phyloP scores from a whole-genome alignment of 2,888 invertebrate genomes.

The Drosophila mayaguana region DNA sequence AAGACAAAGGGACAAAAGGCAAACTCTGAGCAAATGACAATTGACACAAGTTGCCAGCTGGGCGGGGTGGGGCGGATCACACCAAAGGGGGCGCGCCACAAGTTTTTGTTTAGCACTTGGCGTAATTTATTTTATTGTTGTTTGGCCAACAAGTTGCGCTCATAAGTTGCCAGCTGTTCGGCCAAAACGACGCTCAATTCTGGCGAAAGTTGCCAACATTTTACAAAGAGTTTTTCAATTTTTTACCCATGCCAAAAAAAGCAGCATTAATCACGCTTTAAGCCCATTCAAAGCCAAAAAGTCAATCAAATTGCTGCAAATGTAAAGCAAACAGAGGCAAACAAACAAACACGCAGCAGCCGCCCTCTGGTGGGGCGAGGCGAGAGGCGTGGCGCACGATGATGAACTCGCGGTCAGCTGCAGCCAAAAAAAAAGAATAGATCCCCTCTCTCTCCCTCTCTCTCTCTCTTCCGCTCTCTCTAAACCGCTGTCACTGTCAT shows the following conservation, averaged over 20 bases:
- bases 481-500: slow-evolving; percentile 19
- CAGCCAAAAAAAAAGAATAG: slow-evolving; percentile 5
- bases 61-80: not conserved
- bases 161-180: slow-evolving; percentile 73
- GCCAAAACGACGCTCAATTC: slow-evolving; percentile 73
- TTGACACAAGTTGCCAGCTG: slow-evolving; percentile 66
- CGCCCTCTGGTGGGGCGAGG: not conserved
- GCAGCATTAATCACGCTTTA: slow-evolving; percentile 46
- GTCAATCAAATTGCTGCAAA: slow-evolving; percentile 71
- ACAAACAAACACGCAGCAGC: not conserved
- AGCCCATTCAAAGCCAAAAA: slow-evolving; percentile 76
- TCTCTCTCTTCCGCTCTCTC: slow-evolving; percentile 17
- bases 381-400: not conserved
- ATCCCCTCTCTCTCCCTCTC: not conserved
- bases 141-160: slow-evolving; percentile 75
- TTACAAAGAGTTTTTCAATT: slow-evolving; percentile 19
- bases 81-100: slow-evolving; percentile 2
- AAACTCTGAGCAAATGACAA: slow-evolving; percentile 66
- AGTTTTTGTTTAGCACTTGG: slow-evolving; percentile 65
- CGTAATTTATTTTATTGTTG: slow-evolving; percentile 82
- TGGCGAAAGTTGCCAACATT: slow-evolving; percentile 64
- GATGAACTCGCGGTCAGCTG: slow-evolving; percentile 39
- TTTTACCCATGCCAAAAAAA: not conserved
- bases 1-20: slow-evolving; percentile 11
- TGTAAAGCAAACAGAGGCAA: slow-evolving; percentile 23